Evolutionary conservation across 2,797 vertebrate species (phyloP), one percentile per base, ranked within the genome.

Genomic region (Antennarius maculatus): DNA sequence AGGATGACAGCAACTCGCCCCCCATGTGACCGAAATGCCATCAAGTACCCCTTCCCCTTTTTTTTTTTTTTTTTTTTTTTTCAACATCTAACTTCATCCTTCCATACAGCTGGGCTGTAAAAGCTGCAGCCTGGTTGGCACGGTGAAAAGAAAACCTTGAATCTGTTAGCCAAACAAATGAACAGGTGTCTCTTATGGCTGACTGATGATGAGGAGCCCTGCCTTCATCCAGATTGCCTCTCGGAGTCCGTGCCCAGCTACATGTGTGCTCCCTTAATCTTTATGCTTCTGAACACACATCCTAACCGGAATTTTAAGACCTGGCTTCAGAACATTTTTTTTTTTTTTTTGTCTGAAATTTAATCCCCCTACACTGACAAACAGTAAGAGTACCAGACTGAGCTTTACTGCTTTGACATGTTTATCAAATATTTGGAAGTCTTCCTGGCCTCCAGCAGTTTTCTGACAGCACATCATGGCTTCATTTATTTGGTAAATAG

Each of bases 1-100:
- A 76, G 85, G 88, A 86, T 90, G 87, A 91, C 85, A 90, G 87
- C 90, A 87, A 88, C 86, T 89, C 84, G 77, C 86, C 88, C 86
- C 88, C 91, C 89, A 87, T 93, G 89, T 93, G 92, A 92, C 89
- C 84, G 86, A 90, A 92, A 93, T 93, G 91, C 92, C 92, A 92
- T 88, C 87, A 91, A 92, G 86, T 84, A 81, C 29, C 18, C 31
- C 39, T 34, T 46, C 13, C 52, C 60, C 14, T 37, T 54, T 64
- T 74, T 70, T 62, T 74, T 70, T 23, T 34, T 46, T 11, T 50
- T 58, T 12, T 37, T 54, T 64, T 74, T 69, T 64, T 73, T 69
- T 65, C 80, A 86, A 71, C 61, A 29, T 71, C 83, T 84, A 82
- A 86, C 74, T 71, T 77, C 76, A 57, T 34, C 81, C 79, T 7